Percentiles rank a stretch among this genome's conserved stretches.
Evolutionary conservation across 2,113 vertebrate genomes (phyloP).

Genomic region (Anolis sagrei): DNA sequence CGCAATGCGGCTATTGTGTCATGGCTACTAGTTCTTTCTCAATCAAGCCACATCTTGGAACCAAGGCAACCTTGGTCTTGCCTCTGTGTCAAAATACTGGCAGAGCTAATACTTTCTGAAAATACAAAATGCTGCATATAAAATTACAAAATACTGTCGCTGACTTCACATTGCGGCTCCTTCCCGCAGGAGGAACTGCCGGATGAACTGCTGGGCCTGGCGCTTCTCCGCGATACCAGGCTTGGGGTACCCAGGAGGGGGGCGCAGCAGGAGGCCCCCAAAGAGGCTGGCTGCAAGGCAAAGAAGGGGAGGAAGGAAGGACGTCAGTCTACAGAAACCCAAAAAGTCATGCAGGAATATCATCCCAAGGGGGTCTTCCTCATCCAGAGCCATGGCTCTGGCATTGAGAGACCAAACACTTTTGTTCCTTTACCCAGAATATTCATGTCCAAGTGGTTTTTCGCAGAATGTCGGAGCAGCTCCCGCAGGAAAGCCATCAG

Average conservation of each 20-base stretch:
- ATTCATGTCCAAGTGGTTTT: slow-evolving; percentile 89
- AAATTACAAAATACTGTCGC: neutral
- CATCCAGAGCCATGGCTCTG: no score
- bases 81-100: slow-evolving; percentile 30
- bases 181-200: slow-evolving; percentile 81
- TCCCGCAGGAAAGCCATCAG: slow-evolving; percentile 92
- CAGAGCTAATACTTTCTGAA: neutral
- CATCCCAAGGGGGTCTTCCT: no score
- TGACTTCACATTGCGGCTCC: slow-evolving; percentile 56
- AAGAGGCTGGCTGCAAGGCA: slow-evolving; percentile 85
- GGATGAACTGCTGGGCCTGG: slow-evolving; percentile 91
- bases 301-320: slow-evolving; percentile 13
- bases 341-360: neutral
- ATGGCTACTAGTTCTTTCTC: neutral
- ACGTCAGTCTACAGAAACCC: neutral
- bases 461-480: slow-evolving; percentile 86
- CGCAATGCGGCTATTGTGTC: neutral
- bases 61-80: neutral
- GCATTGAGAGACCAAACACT: neutral
- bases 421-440: slow-evolving; percentile 85
- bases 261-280: slow-evolving; percentile 86
- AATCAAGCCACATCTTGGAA: neutral
- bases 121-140: slow-evolving; percentile 38
- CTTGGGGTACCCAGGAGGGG: slow-evolving; percentile 66
- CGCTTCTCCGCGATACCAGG: slow-evolving; percentile 84